Evolutionary conservation across 2,113 vertebrate species (phyloP), one percentile per base, ranked within the genome.

Genomic region (Myiagra hebetior): DNA sequence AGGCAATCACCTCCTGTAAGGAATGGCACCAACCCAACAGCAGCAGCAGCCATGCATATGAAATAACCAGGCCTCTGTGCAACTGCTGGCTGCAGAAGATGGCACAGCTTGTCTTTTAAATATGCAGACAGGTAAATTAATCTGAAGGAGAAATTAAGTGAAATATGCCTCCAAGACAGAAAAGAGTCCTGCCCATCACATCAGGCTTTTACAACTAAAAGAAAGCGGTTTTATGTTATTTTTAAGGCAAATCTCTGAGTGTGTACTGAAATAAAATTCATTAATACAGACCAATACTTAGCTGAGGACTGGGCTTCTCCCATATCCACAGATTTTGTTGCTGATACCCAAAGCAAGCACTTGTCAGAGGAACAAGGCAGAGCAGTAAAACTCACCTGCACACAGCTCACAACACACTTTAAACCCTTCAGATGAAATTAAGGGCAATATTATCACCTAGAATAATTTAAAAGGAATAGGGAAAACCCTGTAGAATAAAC

Each of bases 1-100:
- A 97, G 83, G 93, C 78, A 87, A 91, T 73, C 93, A 82, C 41
- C 93, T 93, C 37, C 87, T 64, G 89, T 21, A 78, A 87, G 21
- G 77, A 63, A 80, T 50, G 93, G 92, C 74, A 86, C 41, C 27
- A 30, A 35, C 35, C 90, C 95, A 94, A 27, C 35, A 55, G 60
- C 57, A 60, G 49, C 12, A 57, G 73, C 84, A 93, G 60, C 44
- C 75, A 53, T 26, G 55, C 85, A 33, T 12, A 68, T 9, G 87
- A 64, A 93, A 85, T 16, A 59, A 39, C 50, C 89, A 91, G 64
- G 57, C 39, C 82, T n/a, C 69, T 12, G 22, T 75, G 89, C 85
- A 81, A 70, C 26, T 63, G 85, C 81, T 85, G 65, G 1, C 85
- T 87, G 76, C 50, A 65, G 64, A 62, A 41, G 55, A 80, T 8